Conservation (phyloP, 2,888 invertebrate species). For the Strigamia maritima region DNA sequence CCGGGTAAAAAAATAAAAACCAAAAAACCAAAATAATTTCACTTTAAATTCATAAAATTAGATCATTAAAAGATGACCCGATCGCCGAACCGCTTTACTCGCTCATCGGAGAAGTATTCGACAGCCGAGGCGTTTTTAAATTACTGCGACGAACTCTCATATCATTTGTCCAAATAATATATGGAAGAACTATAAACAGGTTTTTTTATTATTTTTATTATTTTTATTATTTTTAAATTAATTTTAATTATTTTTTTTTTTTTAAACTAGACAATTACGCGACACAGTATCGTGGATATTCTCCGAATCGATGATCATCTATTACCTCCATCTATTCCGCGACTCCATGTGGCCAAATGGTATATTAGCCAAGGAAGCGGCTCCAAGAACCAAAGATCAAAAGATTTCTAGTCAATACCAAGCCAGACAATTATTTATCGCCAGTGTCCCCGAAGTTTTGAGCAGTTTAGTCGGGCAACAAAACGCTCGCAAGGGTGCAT, state of each 20-base stretch:
- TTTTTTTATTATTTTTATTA: conserved; percentile 42
- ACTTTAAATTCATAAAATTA: conserved; percentile 40
- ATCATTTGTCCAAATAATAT: conserved; percentile 85
- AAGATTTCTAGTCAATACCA: conserved; percentile 54
- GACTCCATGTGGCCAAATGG: conserved; percentile 90
- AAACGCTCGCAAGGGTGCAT: conserved; percentile 76
- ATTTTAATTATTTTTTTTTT: conserved; percentile 8
- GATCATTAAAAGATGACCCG: conserved; percentile 61
- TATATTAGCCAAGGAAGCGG: conserved; percentile 56
- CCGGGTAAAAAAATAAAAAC: conserved; percentile 38
- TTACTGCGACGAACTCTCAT: conserved; percentile 83
- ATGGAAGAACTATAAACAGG: conserved; percentile 83
- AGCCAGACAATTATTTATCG: conserved; percentile 51
- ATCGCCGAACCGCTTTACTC: conserved; percentile 88
- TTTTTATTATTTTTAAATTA: background rate
- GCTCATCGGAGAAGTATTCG: conserved; percentile 82
- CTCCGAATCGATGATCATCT: conserved; percentile 85
- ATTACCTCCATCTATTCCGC: conserved; percentile 74
- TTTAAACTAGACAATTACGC: conserved; percentile 67
- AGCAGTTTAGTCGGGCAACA: conserved; percentile 80
- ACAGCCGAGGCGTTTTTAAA: conserved; percentile 81
- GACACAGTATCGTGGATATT: conserved; percentile 82
- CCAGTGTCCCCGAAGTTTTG: conserved; percentile 63
- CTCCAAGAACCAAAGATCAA: conserved; percentile 61
- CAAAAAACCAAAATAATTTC: background rate